These are phyloP conservation scores for Prietella phreatophila DNA, from an alignment of 2,113 vertebrate species.

Conservation along the genomic window DNA sequence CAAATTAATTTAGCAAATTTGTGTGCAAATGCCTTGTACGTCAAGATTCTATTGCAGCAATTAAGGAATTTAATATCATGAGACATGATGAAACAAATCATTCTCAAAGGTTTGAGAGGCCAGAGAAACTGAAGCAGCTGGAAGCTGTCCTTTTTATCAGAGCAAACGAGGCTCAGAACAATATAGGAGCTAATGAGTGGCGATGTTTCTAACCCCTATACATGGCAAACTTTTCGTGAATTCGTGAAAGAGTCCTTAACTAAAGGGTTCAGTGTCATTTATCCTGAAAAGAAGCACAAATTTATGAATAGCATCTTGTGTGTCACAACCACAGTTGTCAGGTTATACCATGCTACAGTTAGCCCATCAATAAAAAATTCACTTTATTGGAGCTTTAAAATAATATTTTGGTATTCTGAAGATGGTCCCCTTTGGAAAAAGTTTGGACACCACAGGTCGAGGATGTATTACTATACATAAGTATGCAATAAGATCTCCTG, in stretches of 20 bases:
- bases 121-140: background rate
- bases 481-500: background rate
- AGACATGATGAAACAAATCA: constrained; percentile 4
- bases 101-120: background rate
- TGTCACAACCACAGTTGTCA: background rate
- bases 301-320: background rate
- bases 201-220: background rate
- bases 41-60: background rate
- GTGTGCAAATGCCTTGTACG: background rate
- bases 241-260: background rate
- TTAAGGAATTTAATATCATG: background rate
- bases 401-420: background rate
- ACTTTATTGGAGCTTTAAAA: background rate
- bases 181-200: background rate
- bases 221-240: background rate
- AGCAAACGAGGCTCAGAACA: background rate
- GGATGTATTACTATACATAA: background rate
- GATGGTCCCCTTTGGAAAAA: background rate
- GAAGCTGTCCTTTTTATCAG: background rate
- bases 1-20: background rate
- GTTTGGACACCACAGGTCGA: background rate
- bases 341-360: background rate
- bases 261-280: background rate
- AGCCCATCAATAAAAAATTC: background rate
- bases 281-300: background rate